A percentile compares a stretch with the other conserved stretches of the same genome.
Conservation (phyloP, 2,888 invertebrate genomes). For the Pinctada fucata region DNA sequence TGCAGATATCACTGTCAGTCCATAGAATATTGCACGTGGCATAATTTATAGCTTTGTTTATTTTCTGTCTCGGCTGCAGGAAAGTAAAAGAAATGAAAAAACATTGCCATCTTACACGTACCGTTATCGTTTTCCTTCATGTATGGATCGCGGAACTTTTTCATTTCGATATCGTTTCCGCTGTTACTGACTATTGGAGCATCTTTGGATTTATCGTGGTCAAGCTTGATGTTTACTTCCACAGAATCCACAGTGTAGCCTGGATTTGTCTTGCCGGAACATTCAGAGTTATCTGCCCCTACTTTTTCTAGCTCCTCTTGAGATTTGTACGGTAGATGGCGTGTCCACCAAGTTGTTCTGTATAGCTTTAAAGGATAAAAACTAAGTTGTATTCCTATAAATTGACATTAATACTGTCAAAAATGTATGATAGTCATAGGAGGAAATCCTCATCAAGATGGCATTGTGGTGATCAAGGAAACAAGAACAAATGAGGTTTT, state of each 20-base stretch:
- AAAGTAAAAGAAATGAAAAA: too few relatives aligned
- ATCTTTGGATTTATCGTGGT: background rate
- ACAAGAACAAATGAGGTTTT: too few relatives aligned
- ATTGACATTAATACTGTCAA: too few relatives aligned
- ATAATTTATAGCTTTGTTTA: too few relatives aligned
- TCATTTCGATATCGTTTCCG: background rate
- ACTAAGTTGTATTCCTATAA: too few relatives aligned
- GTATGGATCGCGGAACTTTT: background rate
- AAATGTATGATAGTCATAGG: too few relatives aligned
- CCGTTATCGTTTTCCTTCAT: background rate
- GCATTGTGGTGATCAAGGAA: too few relatives aligned
- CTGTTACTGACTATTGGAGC: background rate
- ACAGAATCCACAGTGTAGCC: background rate
- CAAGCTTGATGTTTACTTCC: background rate
- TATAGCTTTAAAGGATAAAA: slow-evolving; percentile 36
- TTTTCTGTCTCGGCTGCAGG: too few relatives aligned
- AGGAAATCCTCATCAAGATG: too few relatives aligned
- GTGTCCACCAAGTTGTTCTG: slow-evolving; percentile 55
- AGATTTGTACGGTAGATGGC: slow-evolving; percentile 5
- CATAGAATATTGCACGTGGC: too few relatives aligned
- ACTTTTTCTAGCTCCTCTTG: background rate
- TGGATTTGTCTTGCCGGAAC: background rate
- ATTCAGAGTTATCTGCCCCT: background rate
- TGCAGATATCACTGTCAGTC: too few relatives aligned
- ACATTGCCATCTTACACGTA: background rate